A percentile compares a stretch with the other conserved stretches of the same genome.
Evolutionary conservation across 2,113 vertebrate species (phyloP).

Genomic region (Lycaon pictus): DNA sequence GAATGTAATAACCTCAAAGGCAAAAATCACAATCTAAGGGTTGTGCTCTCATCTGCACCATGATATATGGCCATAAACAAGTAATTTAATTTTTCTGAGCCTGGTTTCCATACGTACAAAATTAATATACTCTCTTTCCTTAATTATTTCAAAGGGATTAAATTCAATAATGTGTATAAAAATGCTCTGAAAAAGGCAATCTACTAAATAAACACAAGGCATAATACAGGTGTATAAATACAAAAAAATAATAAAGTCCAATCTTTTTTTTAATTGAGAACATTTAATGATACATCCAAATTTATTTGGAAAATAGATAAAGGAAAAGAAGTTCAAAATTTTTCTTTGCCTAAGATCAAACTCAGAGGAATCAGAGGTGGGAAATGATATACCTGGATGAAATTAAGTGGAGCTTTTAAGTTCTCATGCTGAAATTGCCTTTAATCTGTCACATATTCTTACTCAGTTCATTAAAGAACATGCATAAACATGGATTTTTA

Average conservation of each 20-base stretch:
- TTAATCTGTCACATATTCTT: constrained; percentile 60
- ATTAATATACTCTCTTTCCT: background rate
- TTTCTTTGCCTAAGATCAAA: background rate
- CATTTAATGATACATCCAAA: background rate
- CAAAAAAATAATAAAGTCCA: background rate
- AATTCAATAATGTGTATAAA: background rate
- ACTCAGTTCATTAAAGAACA: constrained; percentile 68
- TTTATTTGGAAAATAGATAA: background rate
- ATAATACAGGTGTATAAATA: background rate
- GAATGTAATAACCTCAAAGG: background rate
- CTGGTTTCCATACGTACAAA: background rate
- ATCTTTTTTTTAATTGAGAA: background rate
- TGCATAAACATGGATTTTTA: constrained; percentile 73
- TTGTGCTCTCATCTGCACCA: background rate
- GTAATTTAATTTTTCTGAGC: background rate
- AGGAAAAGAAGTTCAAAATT: background rate
- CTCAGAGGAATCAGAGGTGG: background rate
- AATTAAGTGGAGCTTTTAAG: background rate
- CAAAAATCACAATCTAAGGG: background rate
- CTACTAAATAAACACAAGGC: background rate
- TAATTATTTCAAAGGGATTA: background rate
- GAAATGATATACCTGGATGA: background rate
- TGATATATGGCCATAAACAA: background rate
- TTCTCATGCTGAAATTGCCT: background rate
- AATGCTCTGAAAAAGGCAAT: background rate